Conservation (phyloP, 2,113 vertebrate species). For the Caracal caracal region DNA sequence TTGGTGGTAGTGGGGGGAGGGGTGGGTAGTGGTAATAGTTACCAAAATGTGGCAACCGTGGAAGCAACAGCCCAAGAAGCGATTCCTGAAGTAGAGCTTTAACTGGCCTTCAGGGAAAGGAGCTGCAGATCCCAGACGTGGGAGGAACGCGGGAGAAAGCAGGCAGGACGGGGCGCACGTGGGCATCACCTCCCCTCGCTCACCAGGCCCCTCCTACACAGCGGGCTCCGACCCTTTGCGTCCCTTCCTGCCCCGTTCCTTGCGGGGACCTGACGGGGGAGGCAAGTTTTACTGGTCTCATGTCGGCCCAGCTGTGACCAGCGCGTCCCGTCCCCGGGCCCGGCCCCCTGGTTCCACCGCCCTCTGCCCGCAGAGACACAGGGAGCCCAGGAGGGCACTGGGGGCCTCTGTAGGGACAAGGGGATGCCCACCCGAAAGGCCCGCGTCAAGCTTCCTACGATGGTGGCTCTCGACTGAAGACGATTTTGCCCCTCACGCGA, state of each 20-base stretch:
- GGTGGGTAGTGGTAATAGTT: rapidly evolving
- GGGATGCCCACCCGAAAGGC: neutral
- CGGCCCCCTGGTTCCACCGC: neutral
- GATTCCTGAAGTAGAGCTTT: neutral
- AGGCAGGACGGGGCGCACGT: rapidly evolving
- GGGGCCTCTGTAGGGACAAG: rapidly evolving
- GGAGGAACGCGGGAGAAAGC: neutral
- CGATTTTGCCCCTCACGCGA: neutral
- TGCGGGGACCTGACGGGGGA: rapidly evolving
- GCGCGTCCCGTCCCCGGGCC: neutral
- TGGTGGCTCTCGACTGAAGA: neutral
- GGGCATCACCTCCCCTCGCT: neutral
- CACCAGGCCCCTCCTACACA: neutral
- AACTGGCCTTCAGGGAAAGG: neutral
- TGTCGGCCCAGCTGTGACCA: neutral
- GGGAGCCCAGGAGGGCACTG: too few relatives aligned
- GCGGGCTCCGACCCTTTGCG: too few relatives aligned
- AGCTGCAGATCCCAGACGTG: rapidly evolving
- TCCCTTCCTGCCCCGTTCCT: neutral
- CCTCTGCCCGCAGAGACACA: neutral
- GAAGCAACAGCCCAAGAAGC: neutral
- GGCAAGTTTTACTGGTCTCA: neutral
- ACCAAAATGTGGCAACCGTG: neutral
- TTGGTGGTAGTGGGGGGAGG: rapidly evolving
- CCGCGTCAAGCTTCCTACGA: neutral